Percentiles rank a stretch among this genome's conserved stretches.
Evolutionary conservation across 2,797 vertebrate genomes (phyloP).

Genomic region (Scolopax bukidnonensis): DNA sequence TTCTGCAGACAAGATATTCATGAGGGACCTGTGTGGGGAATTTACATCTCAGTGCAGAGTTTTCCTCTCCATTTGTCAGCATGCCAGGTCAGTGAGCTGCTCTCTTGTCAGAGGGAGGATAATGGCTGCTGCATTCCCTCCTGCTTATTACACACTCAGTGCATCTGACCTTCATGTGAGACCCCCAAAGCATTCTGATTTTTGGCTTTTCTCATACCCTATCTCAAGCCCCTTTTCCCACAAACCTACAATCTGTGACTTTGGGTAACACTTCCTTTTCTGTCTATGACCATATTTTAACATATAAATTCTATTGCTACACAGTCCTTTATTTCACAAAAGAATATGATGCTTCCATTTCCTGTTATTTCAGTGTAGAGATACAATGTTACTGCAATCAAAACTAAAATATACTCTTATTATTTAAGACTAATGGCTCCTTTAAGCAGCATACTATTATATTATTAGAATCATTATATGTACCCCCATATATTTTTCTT

Average conservation of each 20-base stretch:
- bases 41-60: conserved; percentile 90
- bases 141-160: conserved; percentile 90
- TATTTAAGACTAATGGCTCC: not conserved
- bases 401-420: not conserved
- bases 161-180: conserved; percentile 89
- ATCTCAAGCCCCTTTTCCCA: conserved; percentile 40
- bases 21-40: conserved; percentile 83
- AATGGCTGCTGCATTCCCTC: conserved; percentile 86
- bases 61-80: conserved; percentile 97
- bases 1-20: conserved; percentile 87
- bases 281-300: not conserved
- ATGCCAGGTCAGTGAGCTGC: conserved; percentile 90
- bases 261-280: not conserved
- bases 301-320: accelerated
- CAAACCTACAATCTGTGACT: conserved; percentile 29
- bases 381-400: not conserved
- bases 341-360: not conserved
- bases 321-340: not conserved
- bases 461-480: not conserved
- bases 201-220: conserved; percentile 59
- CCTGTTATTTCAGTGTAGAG: not conserved
- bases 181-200: conserved; percentile 80
- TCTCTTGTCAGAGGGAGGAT: conserved; percentile 85
- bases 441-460: not conserved
- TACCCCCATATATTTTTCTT: not conserved